Percentiles rank a stretch among this genome's conserved stretches.
Conservation (phyloP, 1,140 invertebrate genomes). For the Drosophila rufa region DNA sequence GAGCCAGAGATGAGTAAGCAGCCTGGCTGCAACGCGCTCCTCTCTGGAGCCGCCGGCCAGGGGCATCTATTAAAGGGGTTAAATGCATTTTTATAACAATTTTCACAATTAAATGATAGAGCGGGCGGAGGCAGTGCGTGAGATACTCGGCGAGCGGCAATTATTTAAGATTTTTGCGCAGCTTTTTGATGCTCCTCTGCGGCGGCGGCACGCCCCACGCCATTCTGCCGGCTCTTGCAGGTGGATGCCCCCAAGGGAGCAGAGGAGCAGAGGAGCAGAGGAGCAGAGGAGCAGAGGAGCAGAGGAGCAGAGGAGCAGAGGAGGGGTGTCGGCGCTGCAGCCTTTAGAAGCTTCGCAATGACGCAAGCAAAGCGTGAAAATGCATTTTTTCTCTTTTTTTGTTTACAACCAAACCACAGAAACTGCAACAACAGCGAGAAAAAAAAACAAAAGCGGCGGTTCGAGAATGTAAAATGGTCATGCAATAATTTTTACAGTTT, state of each 20-base stretch:
- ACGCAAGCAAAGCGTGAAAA: conserved; percentile 74
- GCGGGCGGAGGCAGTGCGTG: conserved; percentile 10
- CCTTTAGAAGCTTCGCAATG: conserved; percentile 19
- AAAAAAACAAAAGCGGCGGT: conserved; percentile 13
- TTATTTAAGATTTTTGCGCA: conserved; percentile 55
- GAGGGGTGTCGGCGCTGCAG: neutral
- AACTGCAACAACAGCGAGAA: conserved; percentile 2
- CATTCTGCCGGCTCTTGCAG: conserved; percentile 55
- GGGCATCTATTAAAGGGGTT: conserved; percentile 65
- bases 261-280: no score
- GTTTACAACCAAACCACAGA: conserved; percentile 15
- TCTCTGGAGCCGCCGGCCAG: conserved; percentile 4
- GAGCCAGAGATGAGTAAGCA: conserved; percentile 29
- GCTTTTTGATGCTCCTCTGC: conserved; percentile 26
- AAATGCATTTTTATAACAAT: conserved; percentile 79
- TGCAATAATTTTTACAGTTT: conserved; percentile 79
- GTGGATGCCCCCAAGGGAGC: conserved; percentile 45
- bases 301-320: neutral
- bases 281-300: neutral
- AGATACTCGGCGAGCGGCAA: conserved; percentile 27
- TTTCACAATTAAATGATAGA: conserved; percentile 67
- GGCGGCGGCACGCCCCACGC: conserved; percentile 52
- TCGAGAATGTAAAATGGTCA: conserved; percentile 59
- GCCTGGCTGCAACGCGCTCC: neutral
- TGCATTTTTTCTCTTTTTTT: conserved; percentile 52